phyloP scores from a whole-genome alignment of 2,113 vertebrate genomes.

The Macquaria australasica region DNA sequence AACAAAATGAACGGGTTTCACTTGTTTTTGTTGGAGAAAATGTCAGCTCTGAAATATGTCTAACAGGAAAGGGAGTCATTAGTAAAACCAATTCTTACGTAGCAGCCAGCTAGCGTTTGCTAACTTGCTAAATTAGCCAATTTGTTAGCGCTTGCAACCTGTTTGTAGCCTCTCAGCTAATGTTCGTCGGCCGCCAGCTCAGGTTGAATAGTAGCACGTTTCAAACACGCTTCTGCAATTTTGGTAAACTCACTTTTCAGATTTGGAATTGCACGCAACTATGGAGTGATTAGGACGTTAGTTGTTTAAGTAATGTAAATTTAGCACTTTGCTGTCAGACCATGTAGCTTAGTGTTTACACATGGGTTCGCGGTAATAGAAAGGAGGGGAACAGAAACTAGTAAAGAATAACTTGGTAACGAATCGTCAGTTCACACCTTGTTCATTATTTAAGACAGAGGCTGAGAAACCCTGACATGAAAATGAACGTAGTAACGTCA shows the following conservation, averaged over 20 bases:
- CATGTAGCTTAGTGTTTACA: constrained; percentile 45
- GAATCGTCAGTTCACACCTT: neutral
- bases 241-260: fast-evolving
- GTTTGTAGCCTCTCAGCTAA: constrained; percentile 67
- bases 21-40: neutral
- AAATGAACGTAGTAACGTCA: neutral
- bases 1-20: fast-evolving
- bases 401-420: neutral
- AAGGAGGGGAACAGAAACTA: neutral
- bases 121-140: constrained; percentile 67
- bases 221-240: neutral
- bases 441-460: neutral
- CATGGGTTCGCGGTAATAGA: constrained; percentile 3
- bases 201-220: neutral
- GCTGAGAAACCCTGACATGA: neutral
- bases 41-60: neutral
- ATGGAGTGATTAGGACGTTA: fast-evolving
- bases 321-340: neutral
- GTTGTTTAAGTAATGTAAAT: neutral
- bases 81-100: constrained; percentile 24
- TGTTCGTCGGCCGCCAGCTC: neutral
- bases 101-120: constrained; percentile 43
- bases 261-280: neutral
- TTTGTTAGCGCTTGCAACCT: constrained; percentile 58
- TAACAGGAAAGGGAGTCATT: neutral